Percentiles rank a stretch among this genome's conserved stretches.
phyloP scores from a whole-genome alignment of 2,888 invertebrate genomes.

The Schizotus pectinicornis region DNA sequence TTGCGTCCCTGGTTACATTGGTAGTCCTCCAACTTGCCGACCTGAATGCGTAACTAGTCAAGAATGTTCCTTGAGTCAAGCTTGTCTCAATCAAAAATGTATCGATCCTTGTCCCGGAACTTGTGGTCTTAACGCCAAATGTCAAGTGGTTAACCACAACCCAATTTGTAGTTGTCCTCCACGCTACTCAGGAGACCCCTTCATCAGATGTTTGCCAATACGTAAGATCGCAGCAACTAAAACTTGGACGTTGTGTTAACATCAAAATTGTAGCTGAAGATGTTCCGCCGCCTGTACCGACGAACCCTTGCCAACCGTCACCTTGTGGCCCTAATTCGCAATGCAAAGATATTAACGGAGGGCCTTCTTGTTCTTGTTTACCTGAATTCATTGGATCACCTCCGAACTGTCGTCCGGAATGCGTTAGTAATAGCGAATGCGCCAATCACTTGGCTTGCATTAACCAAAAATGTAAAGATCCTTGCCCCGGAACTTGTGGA shows the following conservation, averaged over 20 bases:
- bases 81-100: slow-evolving; percentile 81
- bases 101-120: slow-evolving; percentile 81
- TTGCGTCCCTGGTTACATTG: slow-evolving; percentile 73
- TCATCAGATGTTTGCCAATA: slow-evolving; percentile 67
- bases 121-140: slow-evolving; percentile 78
- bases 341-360: slow-evolving; percentile 70
- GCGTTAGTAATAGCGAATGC: slow-evolving; percentile 79
- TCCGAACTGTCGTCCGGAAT: slow-evolving; percentile 81
- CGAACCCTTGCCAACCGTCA: slow-evolving; percentile 76
- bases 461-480: slow-evolving; percentile 78
- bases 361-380: slow-evolving; percentile 78
- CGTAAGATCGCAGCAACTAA: slow-evolving; percentile 9
- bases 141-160: slow-evolving; percentile 80
- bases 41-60: slow-evolving; percentile 78
- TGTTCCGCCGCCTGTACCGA: slow-evolving; percentile 53
- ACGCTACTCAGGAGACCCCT: slow-evolving; percentile 76
- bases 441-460: slow-evolving; percentile 72
- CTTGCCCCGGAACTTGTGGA: slow-evolving; percentile 76
- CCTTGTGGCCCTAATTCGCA: slow-evolving; percentile 83
- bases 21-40: slow-evolving; percentile 78
- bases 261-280: slow-evolving; percentile 36
- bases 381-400: slow-evolving; percentile 72
- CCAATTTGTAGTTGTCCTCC: slow-evolving; percentile 78
- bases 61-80: slow-evolving; percentile 75
- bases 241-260: background rate